Evolutionary conservation across 92 coral and sea anemone species (phyloP).

Genomic region (Anthopleura xanthogrammica): DNA sequence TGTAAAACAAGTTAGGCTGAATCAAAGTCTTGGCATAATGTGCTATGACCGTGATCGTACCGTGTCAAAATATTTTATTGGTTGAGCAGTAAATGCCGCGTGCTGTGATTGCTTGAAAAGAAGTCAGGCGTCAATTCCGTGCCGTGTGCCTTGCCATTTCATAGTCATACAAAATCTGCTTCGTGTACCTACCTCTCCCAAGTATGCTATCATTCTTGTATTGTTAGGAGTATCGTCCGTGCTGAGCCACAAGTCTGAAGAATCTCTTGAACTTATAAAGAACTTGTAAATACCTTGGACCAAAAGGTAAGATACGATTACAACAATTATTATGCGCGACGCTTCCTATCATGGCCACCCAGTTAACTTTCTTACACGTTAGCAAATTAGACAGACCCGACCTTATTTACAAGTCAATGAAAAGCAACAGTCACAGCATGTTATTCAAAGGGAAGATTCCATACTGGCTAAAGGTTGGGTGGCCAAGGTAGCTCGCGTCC

Average conservation of each 20-base stretch:
- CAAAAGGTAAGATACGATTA: not conserved
- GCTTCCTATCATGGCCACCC: too few relatives aligned
- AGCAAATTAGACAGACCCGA: too few relatives aligned
- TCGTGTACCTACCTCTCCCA: constrained; percentile 49
- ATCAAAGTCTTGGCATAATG: too few relatives aligned
- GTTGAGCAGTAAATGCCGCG: not conserved
- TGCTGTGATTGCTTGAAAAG: not conserved
- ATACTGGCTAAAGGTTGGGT: too few relatives aligned
- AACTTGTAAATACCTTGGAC: constrained; percentile 40
- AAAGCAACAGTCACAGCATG: too few relatives aligned
- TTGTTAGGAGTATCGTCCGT: constrained; percentile 50
- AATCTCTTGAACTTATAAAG: constrained; percentile 57
- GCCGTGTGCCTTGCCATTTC: not conserved
- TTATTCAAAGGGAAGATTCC: too few relatives aligned
- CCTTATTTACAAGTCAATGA: too few relatives aligned
- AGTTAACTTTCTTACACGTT: too few relatives aligned
- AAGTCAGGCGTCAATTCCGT: not conserved
- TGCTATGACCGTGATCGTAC: too few relatives aligned
- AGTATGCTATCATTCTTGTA: constrained; percentile 54
- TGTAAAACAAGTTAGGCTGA: too few relatives aligned
- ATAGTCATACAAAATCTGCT: not conserved
- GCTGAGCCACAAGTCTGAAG: constrained; percentile 65
- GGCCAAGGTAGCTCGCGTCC: too few relatives aligned
- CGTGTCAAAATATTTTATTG: not conserved
- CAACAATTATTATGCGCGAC: too few relatives aligned